phyloP scores from a whole-genome alignment of 2,888 invertebrate species.

The Cheiracanthium punctorium region DNA sequence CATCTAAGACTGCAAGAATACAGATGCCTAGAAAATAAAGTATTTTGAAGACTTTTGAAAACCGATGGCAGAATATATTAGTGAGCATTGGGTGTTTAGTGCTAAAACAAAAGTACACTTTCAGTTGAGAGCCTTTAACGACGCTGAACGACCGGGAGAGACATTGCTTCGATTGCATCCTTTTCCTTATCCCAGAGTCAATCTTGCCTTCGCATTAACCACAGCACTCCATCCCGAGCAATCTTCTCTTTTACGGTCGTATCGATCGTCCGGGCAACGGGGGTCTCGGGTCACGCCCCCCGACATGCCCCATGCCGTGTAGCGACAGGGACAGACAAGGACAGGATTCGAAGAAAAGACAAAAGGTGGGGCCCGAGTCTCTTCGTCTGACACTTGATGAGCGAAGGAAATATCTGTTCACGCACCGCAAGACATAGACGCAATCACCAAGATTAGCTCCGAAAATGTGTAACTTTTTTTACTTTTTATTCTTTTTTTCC shows the following conservation, averaged over 20 bases:
- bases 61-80: no score
- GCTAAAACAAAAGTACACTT: no score
- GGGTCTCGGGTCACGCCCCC: conserved; percentile 8
- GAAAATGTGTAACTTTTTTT: not conserved
- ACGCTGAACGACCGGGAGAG: no score
- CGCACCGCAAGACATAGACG: not conserved
- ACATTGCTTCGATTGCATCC: no score
- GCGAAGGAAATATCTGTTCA: conserved; percentile 13
- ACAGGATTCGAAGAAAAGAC: conserved; percentile 15
- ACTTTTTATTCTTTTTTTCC: not conserved
- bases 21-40: no score
- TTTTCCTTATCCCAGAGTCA: not conserved
- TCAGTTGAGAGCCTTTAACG: no score
- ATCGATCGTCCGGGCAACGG: not conserved
- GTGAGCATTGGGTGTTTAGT: no score
- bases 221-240: not conserved
- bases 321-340: conserved; percentile 4
- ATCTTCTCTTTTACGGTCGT: not conserved
- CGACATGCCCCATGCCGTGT: conserved; percentile 11
- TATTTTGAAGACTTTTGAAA: no score
- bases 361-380: not conserved
- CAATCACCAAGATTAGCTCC: conserved; percentile 10
- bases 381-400: conserved; percentile 2
- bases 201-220: conserved; percentile 4
- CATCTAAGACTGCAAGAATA: no score